These are phyloP conservation scores for Drosophila tsacasi DNA, from an alignment of 1,140 invertebrate genomes.

Conservation along the genomic window DNA sequence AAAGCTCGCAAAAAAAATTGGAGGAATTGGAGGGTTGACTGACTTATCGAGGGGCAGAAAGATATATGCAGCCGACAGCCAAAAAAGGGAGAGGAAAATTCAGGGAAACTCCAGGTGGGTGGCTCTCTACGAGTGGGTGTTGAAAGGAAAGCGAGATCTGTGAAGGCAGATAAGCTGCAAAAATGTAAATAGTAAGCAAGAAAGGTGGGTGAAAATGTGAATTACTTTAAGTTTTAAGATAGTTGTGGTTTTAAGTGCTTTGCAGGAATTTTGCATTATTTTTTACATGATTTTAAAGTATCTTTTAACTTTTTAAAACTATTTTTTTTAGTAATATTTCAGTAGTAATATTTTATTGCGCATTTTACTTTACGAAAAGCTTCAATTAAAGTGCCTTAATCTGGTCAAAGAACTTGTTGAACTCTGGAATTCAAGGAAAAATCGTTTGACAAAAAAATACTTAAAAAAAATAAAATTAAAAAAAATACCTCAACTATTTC, in stretches of 20 bases:
- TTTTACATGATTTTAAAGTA: not conserved
- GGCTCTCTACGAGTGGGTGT: conserved; percentile 10
- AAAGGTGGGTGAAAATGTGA: not conserved
- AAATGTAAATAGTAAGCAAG: conserved; percentile 1
- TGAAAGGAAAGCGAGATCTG: conserved; percentile 43
- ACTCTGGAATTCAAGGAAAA: conserved; percentile 52
- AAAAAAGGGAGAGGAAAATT: conserved; percentile 25
- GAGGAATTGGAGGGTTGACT: conserved; percentile 46
- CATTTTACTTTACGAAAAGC: conserved; percentile 1
- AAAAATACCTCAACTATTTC: not conserved
- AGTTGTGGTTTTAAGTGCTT: not conserved
- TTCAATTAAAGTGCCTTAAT: conserved; percentile 43
- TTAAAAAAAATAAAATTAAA: conserved; percentile 1
- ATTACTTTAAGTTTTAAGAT: not conserved
- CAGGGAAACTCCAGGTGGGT: conserved; percentile 6
- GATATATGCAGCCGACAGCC: not conserved
- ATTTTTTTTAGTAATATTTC: conserved; percentile 1
- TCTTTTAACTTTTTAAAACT: too few relatives aligned
- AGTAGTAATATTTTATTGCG: not conserved
- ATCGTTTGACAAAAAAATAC: conserved; percentile 31
- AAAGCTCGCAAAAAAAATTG: conserved; percentile 19
- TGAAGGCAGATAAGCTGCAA: not conserved
- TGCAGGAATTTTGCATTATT: not conserved
- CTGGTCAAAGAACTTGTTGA: conserved; percentile 53
- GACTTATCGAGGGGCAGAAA: conserved; percentile 34